A percentile compares a stretch with the other conserved stretches of the same genome.
These are phyloP conservation scores for Protodeltote pygarga DNA, from an alignment of 2,888 invertebrate species.

Conservation along the genomic window DNA sequence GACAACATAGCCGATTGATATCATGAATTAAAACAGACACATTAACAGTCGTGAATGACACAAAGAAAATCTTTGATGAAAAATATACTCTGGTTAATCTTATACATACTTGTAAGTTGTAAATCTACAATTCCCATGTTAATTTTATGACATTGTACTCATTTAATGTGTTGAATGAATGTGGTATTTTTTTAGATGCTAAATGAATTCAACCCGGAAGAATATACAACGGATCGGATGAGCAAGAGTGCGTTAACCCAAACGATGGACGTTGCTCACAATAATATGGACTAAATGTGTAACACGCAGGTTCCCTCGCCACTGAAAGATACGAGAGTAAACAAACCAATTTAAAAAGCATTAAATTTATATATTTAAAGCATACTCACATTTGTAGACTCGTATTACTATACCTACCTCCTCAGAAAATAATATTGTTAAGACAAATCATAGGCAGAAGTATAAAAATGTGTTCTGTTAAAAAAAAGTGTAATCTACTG, in stretches of 20 bases:
- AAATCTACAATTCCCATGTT: slow-evolving; percentile 13
- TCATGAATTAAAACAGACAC: slow-evolving; percentile 27
- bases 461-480: no score
- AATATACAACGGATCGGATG: slow-evolving; percentile 61
- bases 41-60: slow-evolving; percentile 28
- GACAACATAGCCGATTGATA: slow-evolving; percentile 35
- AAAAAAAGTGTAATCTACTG: not conserved
- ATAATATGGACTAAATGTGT: slow-evolving; percentile 71
- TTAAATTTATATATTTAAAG: slow-evolving; percentile 58
- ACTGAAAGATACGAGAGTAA: slow-evolving; percentile 69
- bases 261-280: slow-evolving; percentile 62
- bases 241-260: slow-evolving; percentile 76
- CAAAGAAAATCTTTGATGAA: slow-evolving; percentile 42
- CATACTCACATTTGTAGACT: slow-evolving; percentile 38
- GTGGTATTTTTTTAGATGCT: slow-evolving; percentile 39
- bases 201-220: slow-evolving; percentile 65
- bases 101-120: not conserved
- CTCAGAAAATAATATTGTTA: no score
- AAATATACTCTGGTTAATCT: slow-evolving; percentile 15
- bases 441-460: no score
- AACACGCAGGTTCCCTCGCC: slow-evolving; percentile 64
- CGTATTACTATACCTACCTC: no score
- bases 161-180: slow-evolving; percentile 22
- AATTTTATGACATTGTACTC: slow-evolving; percentile 12
- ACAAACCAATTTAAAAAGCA: slow-evolving; percentile 68